Evolutionary conservation across 1,140 invertebrate species (phyloP), one percentile per base, ranked within the genome.

Genomic region (Sycophila sp.): DNA sequence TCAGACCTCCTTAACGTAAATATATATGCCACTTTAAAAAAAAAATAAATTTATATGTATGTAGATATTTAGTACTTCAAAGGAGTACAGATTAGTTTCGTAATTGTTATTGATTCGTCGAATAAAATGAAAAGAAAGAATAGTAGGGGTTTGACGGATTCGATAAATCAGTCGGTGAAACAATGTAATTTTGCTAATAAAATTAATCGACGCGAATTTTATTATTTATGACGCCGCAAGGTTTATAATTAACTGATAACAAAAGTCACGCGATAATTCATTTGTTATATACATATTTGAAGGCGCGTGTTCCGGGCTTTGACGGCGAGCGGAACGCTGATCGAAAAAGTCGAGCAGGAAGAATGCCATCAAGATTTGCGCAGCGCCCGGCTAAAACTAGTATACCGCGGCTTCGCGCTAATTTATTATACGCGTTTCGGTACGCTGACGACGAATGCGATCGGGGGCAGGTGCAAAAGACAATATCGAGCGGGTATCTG

Each of bases 171-270:
- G 10, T 11, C 13, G 30, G n/a, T 36, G 45, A 49, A 49, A 26
- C 59, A 62, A 53, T 69, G 30, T 53, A 26, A 62, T 51, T 60
- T 34, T n/a, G n/a, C 6, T 15, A 10, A 42, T n/a, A 55, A 24
- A 55, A 69, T 69, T 56, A 56, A 63, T 63, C 34, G 38, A 24
- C 8, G 11, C 32, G 3, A 26, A 26, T 17, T n/a, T 10, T 0
- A 28, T 58, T 70, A 70, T 70, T 70, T 64, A 58, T 70, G 36
- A n/a, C n/a, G 38, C 11, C 2, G 38, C 17, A 24, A 19, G n/a
- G 36, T n/a, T 49, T 51, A 69, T 53, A 63, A 69, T 69, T 63
- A 69, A 56, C 49, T 10, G 68, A 63, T 64, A 70, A 64, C 30
- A 63, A 49, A n/a, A 64, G 34, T 56, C 28, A 34, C 55, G 53